Percentiles rank a stretch among this genome's conserved stretches.
phyloP scores from a whole-genome alignment of 2,797 vertebrate species.

The Parambassis ranga region DNA sequence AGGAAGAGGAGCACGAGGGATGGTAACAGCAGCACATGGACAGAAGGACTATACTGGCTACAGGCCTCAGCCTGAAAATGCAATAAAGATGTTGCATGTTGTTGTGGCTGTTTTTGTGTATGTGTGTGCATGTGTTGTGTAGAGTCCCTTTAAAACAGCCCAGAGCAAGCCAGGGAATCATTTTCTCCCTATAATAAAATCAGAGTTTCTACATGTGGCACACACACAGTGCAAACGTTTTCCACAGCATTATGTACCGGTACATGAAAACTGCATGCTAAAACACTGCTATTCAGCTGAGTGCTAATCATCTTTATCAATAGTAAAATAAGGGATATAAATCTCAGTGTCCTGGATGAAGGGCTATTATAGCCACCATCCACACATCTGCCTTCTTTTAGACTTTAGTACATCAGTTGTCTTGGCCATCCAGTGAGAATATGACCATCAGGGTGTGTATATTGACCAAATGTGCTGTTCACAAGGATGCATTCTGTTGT shows the following conservation, averaged over 20 bases:
- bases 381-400: too few species aligned
- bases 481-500: too few species aligned
- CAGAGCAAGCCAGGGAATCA: conserved; percentile 17
- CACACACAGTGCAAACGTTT: neutral
- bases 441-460: too few species aligned
- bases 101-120: conserved; percentile 2
- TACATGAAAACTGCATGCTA: conserved; percentile 1
- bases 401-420: too few species aligned
- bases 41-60: conserved; percentile 30
- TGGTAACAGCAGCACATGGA: conserved; percentile 29
- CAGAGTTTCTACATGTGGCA: conserved; percentile 21
- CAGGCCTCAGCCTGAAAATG: conserved; percentile 34
- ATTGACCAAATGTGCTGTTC: too few species aligned
- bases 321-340: too few species aligned
- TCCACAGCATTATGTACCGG: conserved; percentile 20
- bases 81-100: conserved; percentile 45
- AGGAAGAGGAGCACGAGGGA: conserved; percentile 1
- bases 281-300: conserved; percentile 2
- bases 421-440: too few species aligned
- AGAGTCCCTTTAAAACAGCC: conserved; percentile 26
- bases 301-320: too few species aligned
- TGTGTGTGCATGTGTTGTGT: conserved; percentile 14
- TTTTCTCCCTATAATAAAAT: conserved; percentile 43
- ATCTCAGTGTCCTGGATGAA: too few species aligned
- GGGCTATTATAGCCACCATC: too few species aligned